Evolutionary conservation across 2,888 invertebrate genomes (phyloP).

Genomic region (Zaprionus obscuricornis): DNA sequence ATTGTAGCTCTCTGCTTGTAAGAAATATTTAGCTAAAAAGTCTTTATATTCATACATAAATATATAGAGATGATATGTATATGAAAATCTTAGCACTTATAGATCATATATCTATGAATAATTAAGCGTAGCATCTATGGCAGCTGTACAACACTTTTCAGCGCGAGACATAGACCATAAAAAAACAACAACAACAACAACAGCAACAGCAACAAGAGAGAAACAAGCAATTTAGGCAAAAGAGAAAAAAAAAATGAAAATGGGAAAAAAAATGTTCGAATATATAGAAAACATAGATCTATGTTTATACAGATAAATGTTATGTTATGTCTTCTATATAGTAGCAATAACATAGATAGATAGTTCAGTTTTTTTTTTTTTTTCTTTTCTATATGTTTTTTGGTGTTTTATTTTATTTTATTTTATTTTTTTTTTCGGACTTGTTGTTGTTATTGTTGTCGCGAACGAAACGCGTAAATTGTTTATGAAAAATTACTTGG

Average conservation of each 20-base stretch:
- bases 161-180: conserved; percentile 34
- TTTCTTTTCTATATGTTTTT: no score
- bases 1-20: conserved; percentile 22
- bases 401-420: no score
- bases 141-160: conserved; percentile 66
- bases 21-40: conserved; percentile 4
- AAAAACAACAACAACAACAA: conserved; percentile 14
- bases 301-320: conserved; percentile 2
- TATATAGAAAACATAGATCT: conserved; percentile 3
- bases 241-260: no score
- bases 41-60: no score
- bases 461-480: conserved; percentile 70
- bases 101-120: conserved; percentile 59
- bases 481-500: conserved; percentile 78
- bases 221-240: no score
- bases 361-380: conserved; percentile 25
- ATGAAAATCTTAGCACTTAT: conserved; percentile 11
- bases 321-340: no score
- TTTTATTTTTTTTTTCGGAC: no score
- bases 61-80: conserved; percentile 2
- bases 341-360: no score
- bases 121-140: conserved; percentile 65
- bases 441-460: neutral
- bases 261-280: no score
- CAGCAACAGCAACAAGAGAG: conserved; percentile 5